phyloP scores from a whole-genome alignment of 2,797 vertebrate genomes.

The Natrix natrix region DNA sequence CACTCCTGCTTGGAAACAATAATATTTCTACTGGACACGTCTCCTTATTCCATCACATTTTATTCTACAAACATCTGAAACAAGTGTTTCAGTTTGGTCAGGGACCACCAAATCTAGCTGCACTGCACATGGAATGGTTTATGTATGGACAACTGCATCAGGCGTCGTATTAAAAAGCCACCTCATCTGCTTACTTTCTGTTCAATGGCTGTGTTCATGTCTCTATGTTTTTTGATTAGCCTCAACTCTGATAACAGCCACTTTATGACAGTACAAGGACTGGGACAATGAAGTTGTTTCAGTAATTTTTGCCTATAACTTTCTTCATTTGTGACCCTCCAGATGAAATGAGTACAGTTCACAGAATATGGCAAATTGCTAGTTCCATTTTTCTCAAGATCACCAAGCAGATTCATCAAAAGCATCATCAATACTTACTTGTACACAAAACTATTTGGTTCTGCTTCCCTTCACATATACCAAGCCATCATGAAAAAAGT shows the following conservation, averaged over 20 bases:
- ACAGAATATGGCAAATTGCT: neutral
- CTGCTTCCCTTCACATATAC: neutral
- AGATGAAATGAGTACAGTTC: neutral
- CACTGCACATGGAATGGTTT: neutral
- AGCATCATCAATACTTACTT: neutral
- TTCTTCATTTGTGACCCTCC: neutral
- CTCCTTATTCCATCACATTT: neutral
- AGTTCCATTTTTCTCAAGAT: neutral
- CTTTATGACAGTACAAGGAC: neutral
- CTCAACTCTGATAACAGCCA: neutral
- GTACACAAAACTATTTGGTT: neutral
- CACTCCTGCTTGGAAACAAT: neutral
- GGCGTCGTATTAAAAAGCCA: neutral
- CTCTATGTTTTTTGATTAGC: neutral
- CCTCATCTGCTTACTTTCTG: neutral
- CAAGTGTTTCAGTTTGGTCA: neutral
- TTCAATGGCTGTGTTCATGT: neutral
- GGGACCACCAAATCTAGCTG: neutral
- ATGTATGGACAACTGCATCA: neutral
- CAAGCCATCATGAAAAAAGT: neutral
- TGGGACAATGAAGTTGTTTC: neutral
- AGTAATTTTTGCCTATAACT: neutral
- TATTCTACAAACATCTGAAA: neutral
- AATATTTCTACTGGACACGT: neutral
- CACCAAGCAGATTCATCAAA: neutral